These are phyloP conservation scores for Galleria mellonella DNA, from an alignment of 1,140 invertebrate genomes.

Conservation along the genomic window DNA sequence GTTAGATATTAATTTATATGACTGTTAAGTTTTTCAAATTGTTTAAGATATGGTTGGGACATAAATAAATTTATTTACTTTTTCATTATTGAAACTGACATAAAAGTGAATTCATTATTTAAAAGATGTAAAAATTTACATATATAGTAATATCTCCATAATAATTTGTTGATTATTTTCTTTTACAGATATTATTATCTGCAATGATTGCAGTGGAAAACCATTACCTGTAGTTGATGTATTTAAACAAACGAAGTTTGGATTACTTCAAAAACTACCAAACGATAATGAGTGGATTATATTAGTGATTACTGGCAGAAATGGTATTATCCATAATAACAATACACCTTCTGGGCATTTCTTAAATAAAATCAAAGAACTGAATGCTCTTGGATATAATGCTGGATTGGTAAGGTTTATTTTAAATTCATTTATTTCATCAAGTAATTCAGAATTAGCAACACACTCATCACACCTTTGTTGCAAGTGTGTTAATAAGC, in stretches of 20 bases:
- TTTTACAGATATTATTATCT: constrained; percentile 74
- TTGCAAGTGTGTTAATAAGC: no score
- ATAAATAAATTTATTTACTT: no score
- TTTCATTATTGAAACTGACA: no score
- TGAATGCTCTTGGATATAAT: constrained; percentile 75
- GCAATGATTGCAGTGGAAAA: constrained; percentile 56
- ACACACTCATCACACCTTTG: no score
- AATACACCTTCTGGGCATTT: constrained; percentile 52
- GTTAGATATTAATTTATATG: no score
- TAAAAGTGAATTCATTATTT: no score
- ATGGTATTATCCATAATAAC: constrained; percentile 51
- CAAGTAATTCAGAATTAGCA: no score
- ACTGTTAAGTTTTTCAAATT: no score
- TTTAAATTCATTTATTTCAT: constrained; percentile 11
- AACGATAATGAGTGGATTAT: constrained; percentile 68
- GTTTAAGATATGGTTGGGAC: no score
- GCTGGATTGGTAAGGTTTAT: constrained; percentile 68
- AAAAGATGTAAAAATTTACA: no score
- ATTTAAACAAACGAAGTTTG: constrained; percentile 44
- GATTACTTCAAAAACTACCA: constrained; percentile 56
- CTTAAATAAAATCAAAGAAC: constrained; percentile 73
- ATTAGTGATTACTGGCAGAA: constrained; percentile 63
- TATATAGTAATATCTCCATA: no score
- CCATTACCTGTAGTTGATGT: constrained; percentile 48
- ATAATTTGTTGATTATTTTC: constrained; percentile 10